Conservation (phyloP, 2,113 vertebrate species). For the Typhlomys cinereus region DNA sequence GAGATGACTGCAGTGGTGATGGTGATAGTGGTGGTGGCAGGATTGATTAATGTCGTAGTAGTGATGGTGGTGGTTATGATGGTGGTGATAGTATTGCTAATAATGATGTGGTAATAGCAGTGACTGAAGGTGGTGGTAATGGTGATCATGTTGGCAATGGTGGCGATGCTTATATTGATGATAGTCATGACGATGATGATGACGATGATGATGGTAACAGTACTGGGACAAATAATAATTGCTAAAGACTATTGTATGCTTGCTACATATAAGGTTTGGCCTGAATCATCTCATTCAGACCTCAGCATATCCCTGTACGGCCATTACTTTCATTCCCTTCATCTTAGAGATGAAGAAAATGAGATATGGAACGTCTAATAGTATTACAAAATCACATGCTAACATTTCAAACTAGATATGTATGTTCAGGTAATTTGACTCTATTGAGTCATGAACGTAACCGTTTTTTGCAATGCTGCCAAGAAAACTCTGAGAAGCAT, state of each 20-base stretch:
- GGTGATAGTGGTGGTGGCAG: background rate
- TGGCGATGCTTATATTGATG: too few relatives aligned
- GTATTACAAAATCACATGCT: conserved; percentile 2
- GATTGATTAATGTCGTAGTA: background rate
- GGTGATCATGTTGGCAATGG: background rate
- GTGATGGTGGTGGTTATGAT: background rate
- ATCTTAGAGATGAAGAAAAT: background rate
- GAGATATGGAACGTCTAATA: background rate
- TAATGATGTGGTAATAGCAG: background rate
- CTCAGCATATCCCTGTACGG: background rate
- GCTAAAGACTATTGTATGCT: background rate
- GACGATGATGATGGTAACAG: too few relatives aligned
- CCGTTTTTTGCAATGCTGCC: background rate
- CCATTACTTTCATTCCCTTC: background rate
- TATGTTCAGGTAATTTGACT: background rate
- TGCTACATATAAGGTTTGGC: background rate
- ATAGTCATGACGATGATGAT: fast-evolving
- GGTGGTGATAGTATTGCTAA: background rate
- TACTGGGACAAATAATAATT: background rate
- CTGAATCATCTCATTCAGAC: background rate
- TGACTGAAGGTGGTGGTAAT: background rate
- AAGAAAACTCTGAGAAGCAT: background rate
- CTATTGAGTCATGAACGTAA: background rate
- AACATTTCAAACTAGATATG: background rate
- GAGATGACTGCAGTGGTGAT: too few relatives aligned